Evolutionary conservation across 1,140 invertebrate species (phyloP).

Genomic region (Heliconius eleuchia): DNA sequence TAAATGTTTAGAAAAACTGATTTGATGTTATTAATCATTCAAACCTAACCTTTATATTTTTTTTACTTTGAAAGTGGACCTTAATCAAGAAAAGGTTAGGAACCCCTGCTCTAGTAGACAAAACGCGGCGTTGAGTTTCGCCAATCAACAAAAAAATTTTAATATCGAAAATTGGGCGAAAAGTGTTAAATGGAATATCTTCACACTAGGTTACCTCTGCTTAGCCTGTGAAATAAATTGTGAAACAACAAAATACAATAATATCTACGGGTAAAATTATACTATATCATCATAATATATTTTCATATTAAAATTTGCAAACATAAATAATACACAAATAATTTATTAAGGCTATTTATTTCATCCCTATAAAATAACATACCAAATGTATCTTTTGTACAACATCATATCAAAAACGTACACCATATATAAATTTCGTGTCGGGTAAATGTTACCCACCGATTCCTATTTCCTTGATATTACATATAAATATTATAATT

Average conservation of each 20-base stretch:
- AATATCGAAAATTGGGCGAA: too few relatives aligned
- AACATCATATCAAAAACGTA: conserved; percentile 83
- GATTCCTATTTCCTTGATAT: conserved; percentile 49
- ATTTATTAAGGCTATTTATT: conserved; percentile 80
- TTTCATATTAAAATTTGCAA: not conserved
- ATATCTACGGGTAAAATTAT: too few relatives aligned
- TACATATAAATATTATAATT: conserved; percentile 68
- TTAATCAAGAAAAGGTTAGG: too few relatives aligned
- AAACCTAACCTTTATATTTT: too few relatives aligned
- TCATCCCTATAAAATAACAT: conserved; percentile 83
- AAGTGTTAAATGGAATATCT: too few relatives aligned
- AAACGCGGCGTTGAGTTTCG: too few relatives aligned
- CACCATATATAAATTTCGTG: conserved; percentile 81
- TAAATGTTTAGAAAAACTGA: conserved; percentile 39
- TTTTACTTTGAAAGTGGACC: too few relatives aligned
- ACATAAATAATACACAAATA: conserved; percentile 51
- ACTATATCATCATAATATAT: not conserved
- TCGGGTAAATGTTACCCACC: conserved; percentile 80
- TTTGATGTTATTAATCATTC: conserved; percentile 18
- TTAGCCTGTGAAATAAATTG: too few relatives aligned
- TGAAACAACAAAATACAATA: too few relatives aligned
- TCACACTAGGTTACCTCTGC: too few relatives aligned
- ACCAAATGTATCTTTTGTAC: conserved; percentile 83
- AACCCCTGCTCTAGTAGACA: too few relatives aligned
- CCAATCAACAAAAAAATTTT: too few relatives aligned